Base-by-base conservation (phyloP, 2,888 invertebrate species). In the Auanema freiburgensis region DNA sequence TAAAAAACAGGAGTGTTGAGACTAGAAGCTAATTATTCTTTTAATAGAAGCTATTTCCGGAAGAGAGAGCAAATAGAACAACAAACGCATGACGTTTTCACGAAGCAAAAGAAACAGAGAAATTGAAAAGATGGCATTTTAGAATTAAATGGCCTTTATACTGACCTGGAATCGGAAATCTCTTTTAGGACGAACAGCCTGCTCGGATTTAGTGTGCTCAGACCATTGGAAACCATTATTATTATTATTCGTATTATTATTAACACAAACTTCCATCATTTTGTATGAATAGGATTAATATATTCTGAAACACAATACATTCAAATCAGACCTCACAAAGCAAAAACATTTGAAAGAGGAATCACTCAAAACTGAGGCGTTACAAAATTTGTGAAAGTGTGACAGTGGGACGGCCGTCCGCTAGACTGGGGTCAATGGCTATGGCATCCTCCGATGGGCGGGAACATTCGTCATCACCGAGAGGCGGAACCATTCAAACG, bases 121-220 rank as follows among this genome's bases (percentile, higher is more conserved):
- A 21, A 24, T 18, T 8, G 6, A 11, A 6, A 8, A 10, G 23
- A 14, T 10, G 16, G 18, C 8, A 18, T n/a, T n/a, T 25, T 21
- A 57, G 52, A 49, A n/a, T n/a, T 8, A 24, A 57, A 33, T n/a
- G 14, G 8, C 3, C 16, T 56, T 12, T 23, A 14, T 23, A 60
- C 65, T 64, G 16, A 75, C 75, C 65, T 77, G 74, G 67, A 78
- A 72, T 6, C 75, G 71, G 61, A 78, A 78, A 59, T 78, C 76
- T 18, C 76, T 51, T 51, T 77, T 78, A 24, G 73, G 72, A 16
- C 69, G 65, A n/a, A 53, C 25, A 40, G 55, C 6, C 43, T 52
- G 57, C 5, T 63, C 25, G 44, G 14, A 58, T 18, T 44, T 33
- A 46, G 50, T 12, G 41, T 56, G 42, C 14, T 12, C 16, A 18